Base-by-base conservation (phyloP, 2,113 vertebrate genomes). In the Athene cunicularia region DNA sequence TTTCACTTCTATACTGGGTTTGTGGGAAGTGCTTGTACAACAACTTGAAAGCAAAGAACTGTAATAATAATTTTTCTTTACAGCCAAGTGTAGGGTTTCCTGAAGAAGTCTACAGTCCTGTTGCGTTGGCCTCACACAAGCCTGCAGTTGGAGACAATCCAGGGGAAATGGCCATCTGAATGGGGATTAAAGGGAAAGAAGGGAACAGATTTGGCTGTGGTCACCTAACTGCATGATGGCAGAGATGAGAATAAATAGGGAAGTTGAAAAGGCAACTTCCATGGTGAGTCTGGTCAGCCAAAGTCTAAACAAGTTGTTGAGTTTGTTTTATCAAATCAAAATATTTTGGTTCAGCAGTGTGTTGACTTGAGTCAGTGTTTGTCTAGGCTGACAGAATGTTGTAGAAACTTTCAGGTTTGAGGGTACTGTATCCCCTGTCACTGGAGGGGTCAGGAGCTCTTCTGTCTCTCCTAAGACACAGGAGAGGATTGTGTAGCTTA, bases 251-350 rank as follows among this genome's bases (percentile, higher is more conserved):
- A 84, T 75, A 93, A 94, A 90, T 64, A 82, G 73, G 62, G 71
- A 96, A 93, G 66, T 2, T 60, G 39, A 72, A 89, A 93, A 94
- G 76, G 70, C 95, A 95, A 32, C 14, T 6, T 75, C 24, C 50
- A 30, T 77, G 87, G 88, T 75, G 83, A 93, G 66, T 30, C 70
- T 80, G 60, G 15, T 70, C 49, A 73, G 66, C 24, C 74, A 37
- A 92, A 91, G 91, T 85, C 94, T 92, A 95, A 95, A 89, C 70
- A 89, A 89, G 53, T 49, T 79, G 76, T 79, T 86, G 73, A 94
- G 93, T 81, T 97, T 95, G 93, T 97, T 95, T 92, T 91, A 82
- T 95, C 83, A 70, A 93, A 95, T 95, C 53, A 95, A 96, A 95
- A 95, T 82, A 85, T 94, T 96, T 95, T 95, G 88, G 73, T 94